Percentiles rank a stretch among this genome's conserved stretches.
Evolutionary conservation across 2,113 vertebrate genomes (phyloP).

Genomic region (Cinclus mexicanus): DNA sequence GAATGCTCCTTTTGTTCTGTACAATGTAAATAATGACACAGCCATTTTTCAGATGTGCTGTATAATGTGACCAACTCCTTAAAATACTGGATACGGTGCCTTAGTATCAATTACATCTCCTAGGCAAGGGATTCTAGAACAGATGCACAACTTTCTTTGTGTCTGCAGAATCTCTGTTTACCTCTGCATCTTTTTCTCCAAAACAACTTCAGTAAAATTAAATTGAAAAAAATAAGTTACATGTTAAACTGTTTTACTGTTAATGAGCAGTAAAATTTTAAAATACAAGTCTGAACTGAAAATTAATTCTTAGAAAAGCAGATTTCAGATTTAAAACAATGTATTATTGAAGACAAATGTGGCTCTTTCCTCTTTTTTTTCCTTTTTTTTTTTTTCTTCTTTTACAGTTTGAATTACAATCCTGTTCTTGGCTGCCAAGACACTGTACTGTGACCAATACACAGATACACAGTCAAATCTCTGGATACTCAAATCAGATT

Average conservation of each 20-base stretch:
- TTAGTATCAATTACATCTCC: neutral
- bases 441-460: neutral
- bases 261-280: neutral
- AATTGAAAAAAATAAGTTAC: neutral
- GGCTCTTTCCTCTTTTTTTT: neutral
- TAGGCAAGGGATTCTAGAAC: neutral
- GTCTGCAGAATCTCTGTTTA: neutral
- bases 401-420: neutral
- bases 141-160: neutral
- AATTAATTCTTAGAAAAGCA: neutral
- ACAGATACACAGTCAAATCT: neutral
- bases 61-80: neutral
- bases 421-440: neutral
- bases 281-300: neutral
- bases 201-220: neutral
- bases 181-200: neutral
- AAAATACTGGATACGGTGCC: neutral
- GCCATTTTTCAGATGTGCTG: neutral
- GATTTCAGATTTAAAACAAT: neutral
- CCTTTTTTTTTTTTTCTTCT: neutral
- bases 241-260: neutral
- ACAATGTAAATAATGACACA: constrained; percentile 22
- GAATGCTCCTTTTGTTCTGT: constrained; percentile 17
- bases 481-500: neutral
- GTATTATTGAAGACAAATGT: neutral